Evolutionary conservation across 2,888 invertebrate species (phyloP), one percentile per base, ranked within the genome.

Genomic region (Synanthedon formicaeformis): DNA sequence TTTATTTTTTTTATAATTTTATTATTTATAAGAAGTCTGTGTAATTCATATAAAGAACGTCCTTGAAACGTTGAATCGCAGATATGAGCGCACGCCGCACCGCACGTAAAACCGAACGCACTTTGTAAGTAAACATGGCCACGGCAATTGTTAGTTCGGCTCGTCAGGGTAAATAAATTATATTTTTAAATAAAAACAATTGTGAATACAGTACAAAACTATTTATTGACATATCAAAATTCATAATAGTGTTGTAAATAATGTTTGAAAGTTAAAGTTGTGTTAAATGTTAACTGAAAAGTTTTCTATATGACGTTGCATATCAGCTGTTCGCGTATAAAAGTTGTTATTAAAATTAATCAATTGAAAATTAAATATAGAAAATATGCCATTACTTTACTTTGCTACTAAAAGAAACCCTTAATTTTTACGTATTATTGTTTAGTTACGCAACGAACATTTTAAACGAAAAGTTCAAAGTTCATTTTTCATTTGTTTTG

Each of bases 61-160:
- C 27, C 27, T 27, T 34, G 34, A 34, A 34, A 34, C 10, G 10
- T 8, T 10, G 34, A 34, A 34, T 34, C 34, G 10, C 34, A 34
- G 34, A 34, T 34, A 34, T 10, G 34, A 34, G 10, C 27, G 6
- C 27, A n/a, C n/a, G n/a, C n/a, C n/a, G n/a, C n/a, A n/a, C n/a
- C n/a, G n/a, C n/a, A 23, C 27, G 27, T 27, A 27, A 27, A 49
- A 16, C 18, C 3, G 49, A 49, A 49, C 49, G 49, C 13, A 14
- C 12, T 11, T 49, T 49, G 49, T 54, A 34, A 23, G 34, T 34
- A 77, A 75, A 78, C 65, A 87, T 86, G 87, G 86, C 86, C 76
- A 78, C 67, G 71, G 81, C 77, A 65, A 73, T 87, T 81, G 87
- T 86, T 84, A 85, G 84, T 84, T 86, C 87, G 87, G 75, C 87